These are phyloP conservation scores for Euwallacea similis DNA, from an alignment of 1,140 invertebrate species.

Conservation along the genomic window DNA sequence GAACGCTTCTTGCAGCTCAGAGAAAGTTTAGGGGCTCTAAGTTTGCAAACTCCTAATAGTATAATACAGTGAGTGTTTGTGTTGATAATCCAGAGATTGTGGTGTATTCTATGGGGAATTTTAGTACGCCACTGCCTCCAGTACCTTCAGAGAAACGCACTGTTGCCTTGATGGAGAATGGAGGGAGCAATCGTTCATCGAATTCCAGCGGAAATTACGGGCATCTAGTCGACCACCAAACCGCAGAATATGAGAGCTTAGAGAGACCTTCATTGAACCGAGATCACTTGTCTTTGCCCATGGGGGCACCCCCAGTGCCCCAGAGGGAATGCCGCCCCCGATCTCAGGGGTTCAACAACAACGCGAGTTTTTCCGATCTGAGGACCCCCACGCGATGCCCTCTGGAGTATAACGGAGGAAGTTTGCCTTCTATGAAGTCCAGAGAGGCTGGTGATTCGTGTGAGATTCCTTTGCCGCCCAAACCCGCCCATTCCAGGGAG, in stretches of 20 bases:
- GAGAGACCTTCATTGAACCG: conserved; percentile 41
- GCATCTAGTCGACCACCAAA: conserved; percentile 52
- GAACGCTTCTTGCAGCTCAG: conserved; percentile 81
- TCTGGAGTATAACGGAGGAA: conserved; percentile 51
- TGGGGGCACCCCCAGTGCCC: conserved; percentile 61
- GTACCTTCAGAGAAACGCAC: conserved; percentile 62
- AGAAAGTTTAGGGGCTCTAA: conserved; percentile 67
- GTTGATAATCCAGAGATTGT: not conserved
- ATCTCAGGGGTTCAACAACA: conserved; percentile 59
- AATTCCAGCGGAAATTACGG: conserved; percentile 55
- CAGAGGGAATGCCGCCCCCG: conserved; percentile 60
- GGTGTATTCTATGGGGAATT: conserved; percentile 17
- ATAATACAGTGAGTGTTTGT: conserved; percentile 68
- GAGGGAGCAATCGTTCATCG: conserved; percentile 54
- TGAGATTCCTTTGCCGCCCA: conserved; percentile 56
- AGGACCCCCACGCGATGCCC: conserved; percentile 52
- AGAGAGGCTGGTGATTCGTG: conserved; percentile 42
- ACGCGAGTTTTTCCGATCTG: conserved; percentile 44
- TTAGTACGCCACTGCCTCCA: conserved; percentile 71
- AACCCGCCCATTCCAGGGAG: conserved; percentile 59
- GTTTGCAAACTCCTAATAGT: conserved; percentile 71
- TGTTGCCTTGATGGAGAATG: conserved; percentile 43
- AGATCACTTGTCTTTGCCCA: conserved; percentile 51
- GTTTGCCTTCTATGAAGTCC: conserved; percentile 51
- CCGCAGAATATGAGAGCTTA: conserved; percentile 58